Evolutionary conservation across 53 echinoderm and acorn worm species (phyloP).

Genomic region (Paracentrotus lividus): DNA sequence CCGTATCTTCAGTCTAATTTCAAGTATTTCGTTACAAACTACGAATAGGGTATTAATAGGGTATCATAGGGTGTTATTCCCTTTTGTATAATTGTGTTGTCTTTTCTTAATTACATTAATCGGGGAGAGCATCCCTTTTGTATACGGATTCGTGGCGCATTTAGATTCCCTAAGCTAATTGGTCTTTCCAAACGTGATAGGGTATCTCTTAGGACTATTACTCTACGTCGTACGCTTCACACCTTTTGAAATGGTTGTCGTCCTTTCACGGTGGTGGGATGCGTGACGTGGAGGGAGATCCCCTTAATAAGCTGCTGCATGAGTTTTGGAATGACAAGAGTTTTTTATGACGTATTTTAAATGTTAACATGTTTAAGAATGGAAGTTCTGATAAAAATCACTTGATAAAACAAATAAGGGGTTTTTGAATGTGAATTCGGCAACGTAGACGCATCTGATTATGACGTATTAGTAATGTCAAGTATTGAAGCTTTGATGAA

Average conservation of each 20-base stretch:
- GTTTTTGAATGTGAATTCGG: too few relatives aligned
- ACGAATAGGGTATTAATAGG: not conserved
- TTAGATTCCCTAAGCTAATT: constrained; percentile 17
- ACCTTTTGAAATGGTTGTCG: too few relatives aligned
- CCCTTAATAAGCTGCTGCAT: too few relatives aligned
- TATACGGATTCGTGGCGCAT: not conserved
- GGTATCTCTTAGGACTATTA: not conserved
- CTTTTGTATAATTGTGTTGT: not conserved
- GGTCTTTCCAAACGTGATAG: not conserved
- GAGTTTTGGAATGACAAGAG: too few relatives aligned
- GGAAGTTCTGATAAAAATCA: too few relatives aligned
- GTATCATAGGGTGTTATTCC: not conserved
- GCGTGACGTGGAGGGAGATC: not conserved
- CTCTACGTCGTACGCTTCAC: constrained; percentile 12
- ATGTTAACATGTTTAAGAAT: too few relatives aligned
- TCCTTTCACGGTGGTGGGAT: not conserved
- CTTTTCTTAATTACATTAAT: not conserved
- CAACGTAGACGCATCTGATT: too few relatives aligned
- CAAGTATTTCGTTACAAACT: not conserved
- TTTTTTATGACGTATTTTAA: too few relatives aligned
- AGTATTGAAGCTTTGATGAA: too few relatives aligned
- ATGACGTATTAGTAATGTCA: too few relatives aligned
- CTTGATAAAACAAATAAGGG: too few relatives aligned
- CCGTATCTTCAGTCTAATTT: not conserved
- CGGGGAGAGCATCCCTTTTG: not conserved